Evolutionary conservation across 2,113 vertebrate genomes (phyloP), one percentile per base, ranked within the genome.

Genomic region (Rhinopomastus cyanomelas): DNA sequence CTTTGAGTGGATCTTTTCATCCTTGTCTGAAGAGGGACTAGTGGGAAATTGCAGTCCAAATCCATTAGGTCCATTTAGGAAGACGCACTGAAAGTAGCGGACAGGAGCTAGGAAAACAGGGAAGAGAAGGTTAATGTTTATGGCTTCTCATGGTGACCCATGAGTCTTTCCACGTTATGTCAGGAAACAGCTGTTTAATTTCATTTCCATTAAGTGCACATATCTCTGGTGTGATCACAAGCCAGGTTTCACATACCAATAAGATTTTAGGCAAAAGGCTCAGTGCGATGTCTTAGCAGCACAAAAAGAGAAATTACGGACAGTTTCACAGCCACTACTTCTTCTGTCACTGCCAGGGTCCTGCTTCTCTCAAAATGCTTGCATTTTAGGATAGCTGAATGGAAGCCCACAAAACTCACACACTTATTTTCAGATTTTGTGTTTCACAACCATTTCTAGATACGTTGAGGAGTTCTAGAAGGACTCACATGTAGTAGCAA

Each of bases 71-170:
- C 96, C 97, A 74, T 98, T 96, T 95, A 98, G 74, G 92, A 98
- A 98, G 85, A 98, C 96, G 71, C 97, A 98, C 2, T 98, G 97
- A 92, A 98, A 97, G 93, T 97, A 98, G 86, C 97, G 97, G 76
- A 98, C 96, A 65, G 97, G 96, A 96, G 80, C 98, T 98, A 72
- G 51, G 81, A 68, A 93, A 93, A 76, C 11, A 92, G 89, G 72
- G 52, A 85, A 91, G 49, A 94, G 36, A 37, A 51, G 15, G 22
- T 96, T 92, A 92, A 84, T 37, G 21, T 60, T 87, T 30, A n/a
- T 48, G 25, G 32, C 32, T 80, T 74, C 60, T 32, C 57, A 61
- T 66, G 3, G 48, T n/a, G 37, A n/a, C 12, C 20, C 12, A 46
- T 13, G 53, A 81, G 7, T 64, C 32, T 53, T 75, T 60, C 34